These are phyloP conservation scores for Cyprinodon tularosa DNA, from an alignment of 2,113 vertebrate genomes.

Conservation along the genomic window DNA sequence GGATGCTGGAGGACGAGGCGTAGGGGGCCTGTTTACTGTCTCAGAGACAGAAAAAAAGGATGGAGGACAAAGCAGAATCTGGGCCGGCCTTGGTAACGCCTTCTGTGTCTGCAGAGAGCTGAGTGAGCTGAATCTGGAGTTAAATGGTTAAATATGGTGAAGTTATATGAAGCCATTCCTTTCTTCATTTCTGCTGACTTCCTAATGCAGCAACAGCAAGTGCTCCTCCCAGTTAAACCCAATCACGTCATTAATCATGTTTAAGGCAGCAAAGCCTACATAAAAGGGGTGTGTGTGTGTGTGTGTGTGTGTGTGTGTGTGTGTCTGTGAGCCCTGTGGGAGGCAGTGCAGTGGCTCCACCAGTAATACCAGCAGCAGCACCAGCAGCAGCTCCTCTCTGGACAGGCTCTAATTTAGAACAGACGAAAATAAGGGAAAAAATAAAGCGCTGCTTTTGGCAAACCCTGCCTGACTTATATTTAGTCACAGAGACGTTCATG, in stretches of 20 bases:
- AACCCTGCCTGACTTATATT: constrained; percentile 78
- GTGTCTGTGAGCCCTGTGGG: constrained; percentile 63
- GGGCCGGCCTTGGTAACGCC: constrained; percentile 11
- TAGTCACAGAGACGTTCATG: constrained; percentile 78
- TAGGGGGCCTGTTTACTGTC: constrained; percentile 8
- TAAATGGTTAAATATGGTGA: no score
- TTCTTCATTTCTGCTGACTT: not conserved
- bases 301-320: constrained; percentile 36
- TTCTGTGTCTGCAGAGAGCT: constrained; percentile 18
- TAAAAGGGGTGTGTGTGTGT: constrained; percentile 35
- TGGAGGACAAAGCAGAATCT: constrained; percentile 5
- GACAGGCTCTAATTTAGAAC: constrained; percentile 76
- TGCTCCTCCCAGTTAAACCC: constrained; percentile 54
- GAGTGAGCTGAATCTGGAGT: no score
- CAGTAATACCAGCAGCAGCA: constrained; percentile 53
- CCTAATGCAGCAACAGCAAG: constrained; percentile 36
- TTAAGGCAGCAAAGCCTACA: constrained; percentile 46
- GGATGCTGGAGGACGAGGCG: constrained; percentile 19
- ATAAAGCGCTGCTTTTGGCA: constrained; percentile 77
- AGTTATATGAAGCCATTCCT: no score
- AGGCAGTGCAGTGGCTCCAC: constrained; percentile 64
- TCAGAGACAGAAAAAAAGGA: constrained; percentile 14
- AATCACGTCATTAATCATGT: constrained; percentile 68
- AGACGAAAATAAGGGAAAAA: constrained; percentile 59
- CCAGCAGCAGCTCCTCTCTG: constrained; percentile 53